phyloP scores from a whole-genome alignment of 2,888 invertebrate species.

The Lysandra coridon region DNA sequence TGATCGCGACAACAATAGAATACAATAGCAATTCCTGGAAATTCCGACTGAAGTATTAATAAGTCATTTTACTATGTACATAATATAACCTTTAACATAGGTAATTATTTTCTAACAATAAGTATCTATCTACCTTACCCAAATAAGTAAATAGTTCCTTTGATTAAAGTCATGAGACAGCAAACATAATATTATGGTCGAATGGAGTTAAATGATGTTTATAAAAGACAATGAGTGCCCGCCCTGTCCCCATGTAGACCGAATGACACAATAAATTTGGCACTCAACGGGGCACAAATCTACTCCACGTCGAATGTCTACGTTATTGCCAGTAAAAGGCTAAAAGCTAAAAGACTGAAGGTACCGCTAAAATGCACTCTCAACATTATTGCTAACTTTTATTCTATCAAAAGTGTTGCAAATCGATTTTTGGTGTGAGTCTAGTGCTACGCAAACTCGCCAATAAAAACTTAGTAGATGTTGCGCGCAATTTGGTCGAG shows the following conservation, averaged over 20 bases:
- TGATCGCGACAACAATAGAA: no score
- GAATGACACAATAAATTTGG: conserved; percentile 17
- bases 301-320: neutral
- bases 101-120: neutral
- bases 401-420: neutral
- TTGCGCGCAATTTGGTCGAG: no score
- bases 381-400: neutral
- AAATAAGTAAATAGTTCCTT: neutral
- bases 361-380: conserved; percentile 1
- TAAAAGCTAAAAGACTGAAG: neutral
- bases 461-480: no score
- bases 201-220: conserved; percentile 3
- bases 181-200: neutral
- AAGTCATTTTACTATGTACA: no score
- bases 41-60: no score
- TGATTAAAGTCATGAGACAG: conserved; percentile 9
- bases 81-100: neutral
- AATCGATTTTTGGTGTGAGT: neutral
- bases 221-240: conserved; percentile 12
- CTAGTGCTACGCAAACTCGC: neutral
- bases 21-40: no score
- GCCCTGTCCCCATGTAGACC: neutral
- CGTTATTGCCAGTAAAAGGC: conserved; percentile 21
- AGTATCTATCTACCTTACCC: neutral
- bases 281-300: conserved; percentile 9